phyloP scores from a whole-genome alignment of 1,140 invertebrate species.

The Drosophila kohkoa region DNA sequence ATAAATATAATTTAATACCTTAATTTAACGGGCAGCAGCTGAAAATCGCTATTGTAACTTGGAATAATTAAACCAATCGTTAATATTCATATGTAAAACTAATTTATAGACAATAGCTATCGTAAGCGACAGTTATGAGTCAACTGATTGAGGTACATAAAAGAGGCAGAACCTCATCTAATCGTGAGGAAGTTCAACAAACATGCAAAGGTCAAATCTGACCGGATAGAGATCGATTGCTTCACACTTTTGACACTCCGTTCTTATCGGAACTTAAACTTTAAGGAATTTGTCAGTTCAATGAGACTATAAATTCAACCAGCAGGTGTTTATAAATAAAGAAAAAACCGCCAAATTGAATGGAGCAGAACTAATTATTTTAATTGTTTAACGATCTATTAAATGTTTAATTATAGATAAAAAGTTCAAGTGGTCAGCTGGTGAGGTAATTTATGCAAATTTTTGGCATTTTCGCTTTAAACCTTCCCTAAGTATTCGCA shows the following conservation, averaged over 20 bases:
- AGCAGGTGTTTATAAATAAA: constrained; percentile 26
- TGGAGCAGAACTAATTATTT: constrained; percentile 2
- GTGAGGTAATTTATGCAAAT: constrained; percentile 12
- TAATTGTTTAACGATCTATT: constrained; percentile 17
- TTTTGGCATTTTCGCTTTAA: neutral
- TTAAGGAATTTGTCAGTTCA: constrained; percentile 16
- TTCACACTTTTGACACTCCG: neutral
- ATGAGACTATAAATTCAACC: constrained; percentile 25
- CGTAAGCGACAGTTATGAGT: constrained; percentile 8
- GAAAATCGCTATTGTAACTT: constrained; percentile 32
- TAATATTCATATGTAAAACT: constrained; percentile 27
- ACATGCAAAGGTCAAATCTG: constrained; percentile 35
- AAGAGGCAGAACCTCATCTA: neutral
- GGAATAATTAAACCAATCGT: constrained; percentile 20
- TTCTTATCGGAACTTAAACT: constrained; percentile 37
- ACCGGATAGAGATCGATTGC: constrained; percentile 27
- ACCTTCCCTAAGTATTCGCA: neutral
- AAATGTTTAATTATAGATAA: constrained; percentile 1
- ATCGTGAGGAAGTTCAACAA: constrained; percentile 19
- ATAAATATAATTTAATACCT: constrained; percentile 42
- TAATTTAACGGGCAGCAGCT: constrained; percentile 22
- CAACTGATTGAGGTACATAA: constrained; percentile 1
- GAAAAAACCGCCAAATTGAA: neutral
- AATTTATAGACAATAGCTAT: neutral
- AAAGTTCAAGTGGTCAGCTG: neutral